These are phyloP conservation scores for Urocitellus parryii DNA, from an alignment of 2,113 vertebrate species.

Conservation along the genomic window DNA sequence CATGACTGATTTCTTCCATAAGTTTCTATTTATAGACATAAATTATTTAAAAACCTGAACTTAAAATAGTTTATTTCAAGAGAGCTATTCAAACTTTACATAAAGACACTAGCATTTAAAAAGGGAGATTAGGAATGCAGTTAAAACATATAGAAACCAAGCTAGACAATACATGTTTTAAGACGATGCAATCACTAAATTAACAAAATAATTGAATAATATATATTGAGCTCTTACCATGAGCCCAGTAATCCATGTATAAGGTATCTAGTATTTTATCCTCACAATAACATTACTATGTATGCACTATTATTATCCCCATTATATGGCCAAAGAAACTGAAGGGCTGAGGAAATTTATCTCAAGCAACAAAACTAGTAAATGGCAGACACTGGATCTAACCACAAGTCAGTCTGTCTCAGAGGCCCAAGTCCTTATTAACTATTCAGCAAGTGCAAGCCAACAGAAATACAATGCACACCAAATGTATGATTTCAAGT, in stretches of 20 bases:
- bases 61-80: conserved; percentile 27
- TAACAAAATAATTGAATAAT: not conserved
- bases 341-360: not conserved
- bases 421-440: not conserved
- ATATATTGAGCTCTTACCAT: not conserved
- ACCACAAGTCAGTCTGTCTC: not conserved
- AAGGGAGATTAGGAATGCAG: not conserved
- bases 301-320: not conserved
- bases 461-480: not conserved
- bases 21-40: conserved; percentile 38
- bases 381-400: not conserved
- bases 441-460: not conserved
- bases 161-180: not conserved
- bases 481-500: not conserved
- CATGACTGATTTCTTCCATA: conserved; percentile 36
- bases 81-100: not conserved
- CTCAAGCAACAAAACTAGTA: not conserved
- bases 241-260: not conserved
- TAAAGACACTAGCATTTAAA: not conserved
- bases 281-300: not conserved
- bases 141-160: not conserved
- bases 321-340: not conserved
- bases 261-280: not conserved
- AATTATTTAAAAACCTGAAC: conserved; percentile 49
- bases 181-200: not conserved